These are phyloP conservation scores for Grantiella picta DNA, from an alignment of 2,113 vertebrate genomes.

Conservation along the genomic window DNA sequence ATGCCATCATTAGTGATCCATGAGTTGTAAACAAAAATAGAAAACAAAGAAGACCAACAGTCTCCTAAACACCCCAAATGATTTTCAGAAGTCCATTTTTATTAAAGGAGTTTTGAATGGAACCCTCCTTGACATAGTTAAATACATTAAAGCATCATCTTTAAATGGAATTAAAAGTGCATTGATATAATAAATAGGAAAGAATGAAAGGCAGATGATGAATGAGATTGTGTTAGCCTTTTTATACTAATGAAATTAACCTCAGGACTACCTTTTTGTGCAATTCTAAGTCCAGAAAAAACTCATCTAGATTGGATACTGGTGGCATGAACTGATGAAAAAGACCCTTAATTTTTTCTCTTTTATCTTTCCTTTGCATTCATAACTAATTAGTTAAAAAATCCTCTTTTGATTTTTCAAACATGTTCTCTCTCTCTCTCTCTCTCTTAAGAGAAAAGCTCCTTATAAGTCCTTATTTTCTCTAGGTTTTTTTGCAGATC, in stretches of 20 bases:
- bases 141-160: neutral
- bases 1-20: slow-evolving; percentile 77
- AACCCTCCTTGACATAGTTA: neutral
- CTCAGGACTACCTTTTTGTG: neutral
- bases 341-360: neutral
- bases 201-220: neutral
- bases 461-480: neutral
- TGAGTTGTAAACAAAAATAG: slow-evolving; percentile 26
- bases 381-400: neutral
- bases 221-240: neutral
- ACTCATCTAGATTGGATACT: neutral
- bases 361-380: neutral
- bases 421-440: fast-evolving
- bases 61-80: neutral
- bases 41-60: neutral
- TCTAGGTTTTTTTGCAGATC: neutral
- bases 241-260: neutral
- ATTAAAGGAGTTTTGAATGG: neutral
- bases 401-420: neutral
- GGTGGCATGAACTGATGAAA: neutral
- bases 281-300: neutral
- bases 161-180: neutral
- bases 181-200: neutral
- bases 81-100: neutral
- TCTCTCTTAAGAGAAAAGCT: neutral